A percentile compares a stretch with the other conserved stretches of the same genome.
Evolutionary conservation across 2,888 invertebrate species (phyloP).

Genomic region (Nysson spinosus): DNA sequence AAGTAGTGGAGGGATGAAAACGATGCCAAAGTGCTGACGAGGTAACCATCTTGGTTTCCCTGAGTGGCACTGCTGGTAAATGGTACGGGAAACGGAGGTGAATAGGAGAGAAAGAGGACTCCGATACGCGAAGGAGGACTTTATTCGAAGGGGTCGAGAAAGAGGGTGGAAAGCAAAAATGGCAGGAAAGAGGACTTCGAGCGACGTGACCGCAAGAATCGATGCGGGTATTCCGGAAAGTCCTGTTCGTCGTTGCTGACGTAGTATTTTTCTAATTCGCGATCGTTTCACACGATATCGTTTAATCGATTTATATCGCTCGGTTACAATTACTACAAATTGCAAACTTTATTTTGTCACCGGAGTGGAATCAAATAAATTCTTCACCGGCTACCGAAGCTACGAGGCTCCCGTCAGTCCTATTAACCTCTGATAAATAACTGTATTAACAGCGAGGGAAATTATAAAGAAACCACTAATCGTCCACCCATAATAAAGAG

Average conservation of each 20-base stretch:
- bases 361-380: too few relatives aligned
- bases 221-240: conserved; percentile 50
- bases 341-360: conserved; percentile 6
- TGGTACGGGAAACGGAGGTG: conserved; percentile 55
- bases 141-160: conserved; percentile 22
- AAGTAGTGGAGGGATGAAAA: conserved; percentile 35
- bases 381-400: not conserved
- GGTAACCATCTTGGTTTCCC: conserved; percentile 63
- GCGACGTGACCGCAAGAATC: conserved; percentile 64
- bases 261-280: conserved; percentile 58
- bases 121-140: conserved; percentile 20
- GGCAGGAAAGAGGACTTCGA: conserved; percentile 41
- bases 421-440: conserved; percentile 12
- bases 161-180: conserved; percentile 28
- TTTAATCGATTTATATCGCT: conserved; percentile 25
- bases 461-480: conserved; percentile 11
- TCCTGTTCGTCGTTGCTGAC: conserved; percentile 58
- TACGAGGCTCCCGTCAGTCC: not conserved
- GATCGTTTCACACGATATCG: conserved; percentile 29
- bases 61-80: conserved; percentile 63
- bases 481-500: conserved; percentile 18
- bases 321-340: conserved; percentile 1
- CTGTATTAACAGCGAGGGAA: not conserved
- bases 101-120: conserved; percentile 19
- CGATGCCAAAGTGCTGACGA: conserved; percentile 64